Evolutionary conservation across 2,888 invertebrate species (phyloP), one percentile per base, ranked within the genome.

Genomic region (Fragum sueziense): DNA sequence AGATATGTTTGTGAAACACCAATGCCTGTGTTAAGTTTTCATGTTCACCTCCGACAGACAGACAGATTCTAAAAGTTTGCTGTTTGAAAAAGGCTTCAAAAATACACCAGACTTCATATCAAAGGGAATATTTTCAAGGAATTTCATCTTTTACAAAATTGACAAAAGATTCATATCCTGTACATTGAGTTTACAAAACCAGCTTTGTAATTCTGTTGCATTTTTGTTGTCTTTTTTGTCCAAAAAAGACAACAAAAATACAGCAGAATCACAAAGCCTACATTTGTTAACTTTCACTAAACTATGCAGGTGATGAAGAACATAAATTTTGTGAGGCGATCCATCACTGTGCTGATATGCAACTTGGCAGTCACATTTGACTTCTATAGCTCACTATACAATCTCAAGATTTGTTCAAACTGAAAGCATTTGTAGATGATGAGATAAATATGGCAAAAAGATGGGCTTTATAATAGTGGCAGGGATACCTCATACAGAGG

Each of bases 291-390:
- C 29, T 57, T 57, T 57, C 27, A 57, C 27, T 27, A 33, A 61
- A 61, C 20, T 25, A 22, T 65, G 65, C 65, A 65, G 65, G 65
- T 65, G 65, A 65, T 22, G 41, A 14, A 9, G 47, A 27, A 59
- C 2, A 33, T 71, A 70, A 59, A 41, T 17, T 59, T 71, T 34
- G 34, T 22, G n/a, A 41, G 61, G 25, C 27, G 37, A 71, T 71
- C 61, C 71, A 71, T 71, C 71, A 71, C 47, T 22, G 9, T 3
- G 69, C 11, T 3, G 25, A 54, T 33, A 34, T 59, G 37, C 57
- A 41, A 71, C 37, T 61, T 71, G 70, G 71, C 71, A 71, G 17
- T 33, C 22, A 9, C 7, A 17, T 14, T n/a, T 71, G 71, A 71
- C 71, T 71, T 71, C 61, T 47, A 47, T n/a, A 20, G 47, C n/a